These are phyloP conservation scores for Coreoperca whiteheadi DNA, from an alignment of 2,113 vertebrate species.

Conservation along the genomic window DNA sequence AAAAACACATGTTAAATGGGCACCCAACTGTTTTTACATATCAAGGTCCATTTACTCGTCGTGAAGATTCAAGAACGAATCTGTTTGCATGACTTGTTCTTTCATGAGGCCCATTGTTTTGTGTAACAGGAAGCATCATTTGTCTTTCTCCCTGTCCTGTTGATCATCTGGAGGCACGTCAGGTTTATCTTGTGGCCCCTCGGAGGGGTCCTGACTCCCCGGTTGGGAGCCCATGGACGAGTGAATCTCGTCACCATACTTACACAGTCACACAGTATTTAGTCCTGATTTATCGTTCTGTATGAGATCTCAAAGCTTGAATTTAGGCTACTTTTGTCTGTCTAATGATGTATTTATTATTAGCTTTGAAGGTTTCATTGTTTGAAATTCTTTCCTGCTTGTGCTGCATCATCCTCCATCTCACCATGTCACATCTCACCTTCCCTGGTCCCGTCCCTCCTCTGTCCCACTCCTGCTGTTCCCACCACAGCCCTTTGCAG, in stretches of 20 bases:
- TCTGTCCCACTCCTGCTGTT: background rate
- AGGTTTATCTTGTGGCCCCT: background rate
- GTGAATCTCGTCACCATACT: background rate
- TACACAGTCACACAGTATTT: no score
- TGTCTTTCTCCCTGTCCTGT: background rate
- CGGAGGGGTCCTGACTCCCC: no score
- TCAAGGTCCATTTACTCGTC: background rate
- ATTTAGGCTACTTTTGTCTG: background rate
- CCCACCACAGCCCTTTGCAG: slow-evolving; percentile 87
- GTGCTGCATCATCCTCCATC: background rate
- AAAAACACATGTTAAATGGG: background rate
- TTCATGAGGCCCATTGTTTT: background rate
- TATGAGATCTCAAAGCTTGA: background rate
- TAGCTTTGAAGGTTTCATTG: no score
- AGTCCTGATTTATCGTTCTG: background rate
- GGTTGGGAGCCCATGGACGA: no score
- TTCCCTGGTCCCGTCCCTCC: background rate
- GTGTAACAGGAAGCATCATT: background rate
- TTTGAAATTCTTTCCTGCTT: background rate
- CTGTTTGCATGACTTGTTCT: no score
- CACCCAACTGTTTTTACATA: background rate
- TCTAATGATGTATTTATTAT: background rate
- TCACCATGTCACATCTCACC: background rate
- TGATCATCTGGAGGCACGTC: background rate
- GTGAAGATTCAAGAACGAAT: background rate